phyloP scores from a whole-genome alignment of 2,888 invertebrate species.

The Cosmia trapezina region DNA sequence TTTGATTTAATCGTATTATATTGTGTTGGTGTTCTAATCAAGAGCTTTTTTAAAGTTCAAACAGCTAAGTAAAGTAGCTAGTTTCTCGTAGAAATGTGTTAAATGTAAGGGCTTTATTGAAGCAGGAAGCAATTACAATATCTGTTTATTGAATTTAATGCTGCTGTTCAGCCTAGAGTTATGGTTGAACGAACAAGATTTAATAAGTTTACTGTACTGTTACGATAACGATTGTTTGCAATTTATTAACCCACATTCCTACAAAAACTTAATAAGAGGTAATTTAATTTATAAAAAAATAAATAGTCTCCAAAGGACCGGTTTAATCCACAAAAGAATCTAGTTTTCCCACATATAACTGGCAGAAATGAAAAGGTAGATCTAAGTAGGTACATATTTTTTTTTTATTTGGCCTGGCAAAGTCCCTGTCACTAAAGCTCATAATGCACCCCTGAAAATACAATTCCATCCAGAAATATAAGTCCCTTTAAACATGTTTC shows the following conservation, averaged over 20 bases:
- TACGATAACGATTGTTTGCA: not conserved
- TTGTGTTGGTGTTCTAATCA: constrained; percentile 47
- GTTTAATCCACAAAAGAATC: not conserved
- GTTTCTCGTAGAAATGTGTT: constrained; percentile 41
- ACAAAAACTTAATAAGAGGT: not conserved
- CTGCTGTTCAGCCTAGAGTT: constrained; percentile 1
- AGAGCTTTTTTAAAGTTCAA: constrained; percentile 31
- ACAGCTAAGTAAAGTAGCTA: constrained; percentile 24
- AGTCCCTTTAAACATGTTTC: not conserved
- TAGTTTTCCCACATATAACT: not conserved
- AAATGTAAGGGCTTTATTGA: constrained; percentile 18
- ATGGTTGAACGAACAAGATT: not conserved
- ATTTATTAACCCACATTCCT: not conserved
- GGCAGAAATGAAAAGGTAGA: not conserved
- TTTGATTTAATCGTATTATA: constrained; percentile 63
- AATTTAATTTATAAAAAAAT: not conserved
- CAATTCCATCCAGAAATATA: too few relatives aligned
- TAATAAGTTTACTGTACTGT: not conserved
- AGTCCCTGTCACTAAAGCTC: not conserved
- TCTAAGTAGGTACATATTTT: not conserved
- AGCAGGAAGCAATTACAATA: constrained; percentile 40
- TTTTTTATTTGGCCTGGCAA: not conserved
- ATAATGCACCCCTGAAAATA: constrained; percentile 5
- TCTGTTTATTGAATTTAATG: constrained; percentile 41
- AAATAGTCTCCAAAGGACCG: too few relatives aligned